These are phyloP conservation scores for Clitarchus hookeri DNA, from an alignment of 2,888 invertebrate genomes.

Conservation along the genomic window DNA sequence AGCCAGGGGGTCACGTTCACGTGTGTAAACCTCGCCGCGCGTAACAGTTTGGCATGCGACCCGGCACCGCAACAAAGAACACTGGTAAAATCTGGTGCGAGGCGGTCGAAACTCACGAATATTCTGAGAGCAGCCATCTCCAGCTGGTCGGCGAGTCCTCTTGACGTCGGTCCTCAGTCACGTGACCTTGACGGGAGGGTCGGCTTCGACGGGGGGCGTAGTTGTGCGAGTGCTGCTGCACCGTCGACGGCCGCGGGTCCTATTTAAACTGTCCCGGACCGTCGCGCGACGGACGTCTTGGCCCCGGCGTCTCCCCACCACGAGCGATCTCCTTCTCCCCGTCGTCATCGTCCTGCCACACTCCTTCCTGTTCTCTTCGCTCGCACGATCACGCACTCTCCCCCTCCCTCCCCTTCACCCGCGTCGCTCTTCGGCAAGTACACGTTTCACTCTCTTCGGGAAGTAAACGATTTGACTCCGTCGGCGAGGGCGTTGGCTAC, in stretches of 20 bases:
- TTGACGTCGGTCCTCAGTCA: background rate
- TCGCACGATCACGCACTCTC: too few relatives aligned
- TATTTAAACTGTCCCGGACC: background rate
- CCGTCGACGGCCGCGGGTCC: background rate
- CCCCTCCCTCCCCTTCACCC: too few relatives aligned
- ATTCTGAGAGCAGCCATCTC: conserved; percentile 9
- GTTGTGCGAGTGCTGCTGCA: background rate
- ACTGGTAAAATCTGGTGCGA: too few relatives aligned
- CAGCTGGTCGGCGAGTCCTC: background rate
- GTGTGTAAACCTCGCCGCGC: too few relatives aligned
- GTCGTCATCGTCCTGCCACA: background rate
- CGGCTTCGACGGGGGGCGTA: background rate
- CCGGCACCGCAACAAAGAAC: too few relatives aligned
- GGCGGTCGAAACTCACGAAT: background rate
- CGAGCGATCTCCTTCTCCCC: background rate
- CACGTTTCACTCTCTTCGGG: too few relatives aligned
- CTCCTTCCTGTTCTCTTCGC: background rate
- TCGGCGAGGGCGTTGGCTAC: too few relatives aligned
- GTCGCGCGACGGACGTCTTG: background rate
- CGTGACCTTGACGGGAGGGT: background rate
- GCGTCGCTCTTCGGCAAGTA: too few relatives aligned
- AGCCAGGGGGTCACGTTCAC: too few relatives aligned
- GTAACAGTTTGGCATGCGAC: too few relatives aligned
- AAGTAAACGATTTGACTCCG: too few relatives aligned
- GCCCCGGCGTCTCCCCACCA: background rate